Base-by-base conservation (phyloP, 2,113 vertebrate genomes). In the Syrrhaptes paradoxus region DNA sequence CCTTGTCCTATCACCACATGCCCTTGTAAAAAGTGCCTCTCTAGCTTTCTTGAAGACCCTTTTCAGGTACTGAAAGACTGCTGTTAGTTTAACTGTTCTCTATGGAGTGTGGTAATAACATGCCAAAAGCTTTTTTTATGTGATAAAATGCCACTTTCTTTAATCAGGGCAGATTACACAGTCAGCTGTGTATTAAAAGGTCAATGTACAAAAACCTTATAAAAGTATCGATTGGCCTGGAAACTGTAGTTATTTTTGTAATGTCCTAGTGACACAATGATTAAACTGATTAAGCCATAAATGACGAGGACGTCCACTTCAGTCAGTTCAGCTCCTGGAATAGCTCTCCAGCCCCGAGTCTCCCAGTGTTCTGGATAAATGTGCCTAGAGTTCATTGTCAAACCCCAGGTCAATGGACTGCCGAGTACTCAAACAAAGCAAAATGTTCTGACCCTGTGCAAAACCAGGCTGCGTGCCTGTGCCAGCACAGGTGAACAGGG, bases 291-390 rank as follows among this genome's bases (percentile, higher is more conserved):
- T 96, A 92, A 91, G 49, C 74, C 63, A 80, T 91, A 94, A 95
- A 79, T 0, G 49, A 85, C 88, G 89, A 91, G 72, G 80, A 92
- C 94, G 89, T 80, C 46, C 43, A 61, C 41, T 92, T 76, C 51
- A 85, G 87, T 85, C 71, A 95, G 57, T 82, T 89, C 82, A 93
- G 96, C 96, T 91, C 95, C 97, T 98, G 98, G 98, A 98, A 72
- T 61, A 95, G 68, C 74, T 85, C 93, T 91, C 73, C 95, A 97
- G n/a, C 73, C 87, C 67, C 52, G 59, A 41, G 43, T 65, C 92
- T 97, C 79, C 71, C 51, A 96, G 85, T 72, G 85, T 97, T 98
- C 98, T 98, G 95, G 95, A 98, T 97, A 98, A 98, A 96, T 96
- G 96, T 98, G 97, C 97, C 95, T 97, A 94, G 93, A 95, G 94